Evolutionary conservation across 2,888 invertebrate genomes (phyloP), one percentile per base, ranked within the genome.

Genomic region (Drosophila multiciliata): DNA sequence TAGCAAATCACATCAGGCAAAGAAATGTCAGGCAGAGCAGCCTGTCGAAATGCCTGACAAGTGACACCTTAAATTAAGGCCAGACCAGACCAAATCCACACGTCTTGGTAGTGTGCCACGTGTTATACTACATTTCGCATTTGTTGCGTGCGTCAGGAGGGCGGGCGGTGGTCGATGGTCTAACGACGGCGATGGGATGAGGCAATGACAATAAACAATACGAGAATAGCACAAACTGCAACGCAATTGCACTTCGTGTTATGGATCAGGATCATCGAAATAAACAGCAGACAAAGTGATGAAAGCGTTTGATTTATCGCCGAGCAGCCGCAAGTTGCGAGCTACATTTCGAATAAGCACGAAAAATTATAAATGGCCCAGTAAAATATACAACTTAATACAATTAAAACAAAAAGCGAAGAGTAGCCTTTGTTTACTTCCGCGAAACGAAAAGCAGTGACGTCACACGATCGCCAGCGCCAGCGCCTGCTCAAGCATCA

Each of bases 381-480:
- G 33, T 48, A 45, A 29, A 62, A 20, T 23, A 23, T 9, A 61
- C 53, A 52, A 38, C 52, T 40, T 40, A 57, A 42, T 52, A 32
- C 23, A 8, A 45, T n/a, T 55, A 54, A 23, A 50, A 35, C 17
- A 33, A 49, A 62, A 72, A 66, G 50, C 62, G 71, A 73, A 82
- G 71, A 75, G 52, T 32, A 50, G 42, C 62, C 38, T 76, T 78
- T 85, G 89, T 87, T 89, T 89, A 89, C 85, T 87, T 87, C 89
- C 87, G 86, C 73, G 85, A 77, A 88, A 80, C 75, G 83, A 75
- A 87, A 83, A 78, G 82, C 80, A 54, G 71, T 89, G 90, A 87
- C 89, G 90, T 89, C 87, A 84, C 79, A 53, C 29, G n/a, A 38
- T 57, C 57, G 23, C 2, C 59, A 53, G 6, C 33, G 15, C 33